Percentiles rank a stretch among this genome's conserved stretches.
These are phyloP conservation scores for Jaculus jaculus DNA, from an alignment of 2,113 vertebrate genomes.

Conservation along the genomic window DNA sequence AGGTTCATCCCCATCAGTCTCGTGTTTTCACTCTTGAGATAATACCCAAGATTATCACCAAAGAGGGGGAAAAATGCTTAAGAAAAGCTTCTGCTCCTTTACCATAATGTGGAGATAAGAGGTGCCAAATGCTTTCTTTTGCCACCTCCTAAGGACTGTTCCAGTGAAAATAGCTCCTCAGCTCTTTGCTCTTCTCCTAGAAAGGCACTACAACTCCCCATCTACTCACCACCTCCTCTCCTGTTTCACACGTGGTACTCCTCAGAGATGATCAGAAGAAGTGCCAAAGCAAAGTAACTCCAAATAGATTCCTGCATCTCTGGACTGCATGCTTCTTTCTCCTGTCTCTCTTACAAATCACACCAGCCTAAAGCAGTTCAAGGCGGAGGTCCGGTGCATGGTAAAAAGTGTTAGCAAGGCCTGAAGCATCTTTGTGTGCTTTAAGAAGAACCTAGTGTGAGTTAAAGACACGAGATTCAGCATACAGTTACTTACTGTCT, in stretches of 20 bases:
- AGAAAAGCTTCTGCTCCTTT: background rate
- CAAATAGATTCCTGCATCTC: background rate
- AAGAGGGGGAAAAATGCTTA: background rate
- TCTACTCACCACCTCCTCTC: background rate
- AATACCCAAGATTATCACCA: background rate
- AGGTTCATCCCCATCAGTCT: background rate
- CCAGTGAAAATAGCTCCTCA: background rate
- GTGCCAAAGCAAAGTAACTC: background rate
- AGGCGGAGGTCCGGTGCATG: background rate
- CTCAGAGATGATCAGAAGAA: slow-evolving; percentile 12
- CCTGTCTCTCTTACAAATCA: background rate
- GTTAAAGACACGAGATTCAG: background rate
- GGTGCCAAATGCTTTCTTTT: background rate
- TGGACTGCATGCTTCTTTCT: background rate
- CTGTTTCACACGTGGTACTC: background rate
- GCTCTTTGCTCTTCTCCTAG: background rate
- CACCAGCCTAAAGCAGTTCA: background rate
- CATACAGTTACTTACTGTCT: background rate
- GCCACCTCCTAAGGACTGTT: background rate
- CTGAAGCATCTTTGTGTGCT: background rate
- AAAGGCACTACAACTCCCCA: background rate
- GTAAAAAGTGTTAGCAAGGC: background rate
- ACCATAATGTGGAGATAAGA: background rate
- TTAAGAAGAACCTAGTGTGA: background rate
- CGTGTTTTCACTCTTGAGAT: background rate